These are phyloP conservation scores for Amblyopsis rosae DNA, from an alignment of 2,113 vertebrate genomes.

Conservation along the genomic window DNA sequence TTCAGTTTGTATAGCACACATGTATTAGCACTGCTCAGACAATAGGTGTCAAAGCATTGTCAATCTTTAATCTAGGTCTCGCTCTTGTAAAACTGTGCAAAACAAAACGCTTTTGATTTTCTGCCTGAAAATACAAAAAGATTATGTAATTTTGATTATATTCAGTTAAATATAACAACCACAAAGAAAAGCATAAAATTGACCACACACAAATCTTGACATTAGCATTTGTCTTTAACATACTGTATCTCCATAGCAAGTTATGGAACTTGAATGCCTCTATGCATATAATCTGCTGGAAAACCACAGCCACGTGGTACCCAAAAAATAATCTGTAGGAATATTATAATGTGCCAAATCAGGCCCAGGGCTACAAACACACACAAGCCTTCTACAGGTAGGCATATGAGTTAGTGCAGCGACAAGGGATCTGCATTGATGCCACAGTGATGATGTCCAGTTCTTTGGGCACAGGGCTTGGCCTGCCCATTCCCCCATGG, in stretches of 20 bases:
- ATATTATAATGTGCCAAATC: slow-evolving; percentile 13
- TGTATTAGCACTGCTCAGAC: slow-evolving; percentile 7
- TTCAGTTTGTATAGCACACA: not conserved
- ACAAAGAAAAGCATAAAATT: slow-evolving; percentile 45
- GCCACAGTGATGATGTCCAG: slow-evolving; percentile 95
- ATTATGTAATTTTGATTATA: slow-evolving; percentile 23
- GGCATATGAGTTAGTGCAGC: slow-evolving; percentile 94
- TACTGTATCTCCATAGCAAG: slow-evolving; percentile 40
- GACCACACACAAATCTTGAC: slow-evolving; percentile 22
- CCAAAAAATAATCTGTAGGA: slow-evolving; percentile 31
- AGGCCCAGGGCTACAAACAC: slow-evolving; percentile 6
- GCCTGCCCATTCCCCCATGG: slow-evolving; percentile 62
- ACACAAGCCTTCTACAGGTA: slow-evolving; percentile 82
- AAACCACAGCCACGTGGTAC: slow-evolving; percentile 18
- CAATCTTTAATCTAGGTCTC: not conserved
- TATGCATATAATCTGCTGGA: slow-evolving; percentile 30
- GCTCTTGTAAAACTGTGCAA: slow-evolving; percentile 63
- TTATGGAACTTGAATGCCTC: slow-evolving; percentile 6
- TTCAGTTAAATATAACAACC: slow-evolving; percentile 27
- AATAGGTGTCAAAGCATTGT: not conserved
- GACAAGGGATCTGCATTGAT: slow-evolving; percentile 95
- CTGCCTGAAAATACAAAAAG: slow-evolving; percentile 8
- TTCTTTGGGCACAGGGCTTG: slow-evolving; percentile 82
- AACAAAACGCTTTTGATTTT: slow-evolving; percentile 54
- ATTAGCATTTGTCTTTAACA: slow-evolving; percentile 24